Evolutionary conservation across 2,888 invertebrate species (phyloP), one percentile per base, ranked within the genome.

Genomic region (Ornithoptera priamus): DNA sequence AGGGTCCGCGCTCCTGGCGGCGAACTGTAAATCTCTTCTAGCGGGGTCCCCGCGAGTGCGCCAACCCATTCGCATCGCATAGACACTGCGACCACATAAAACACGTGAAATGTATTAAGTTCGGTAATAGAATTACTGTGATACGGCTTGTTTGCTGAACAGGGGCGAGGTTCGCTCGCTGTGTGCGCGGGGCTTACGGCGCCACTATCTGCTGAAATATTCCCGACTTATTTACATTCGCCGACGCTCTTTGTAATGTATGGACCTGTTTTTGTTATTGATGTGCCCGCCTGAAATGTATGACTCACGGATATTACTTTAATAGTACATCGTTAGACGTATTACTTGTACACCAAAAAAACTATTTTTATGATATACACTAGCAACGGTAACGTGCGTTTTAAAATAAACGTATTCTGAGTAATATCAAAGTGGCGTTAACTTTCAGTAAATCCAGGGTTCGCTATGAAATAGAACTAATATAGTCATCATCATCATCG

Each of bases 21-120:
- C 8, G 39, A 39, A 39, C 39, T 39, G 39, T 68, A 68, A 68
- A 69, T 65, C 60, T 68, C 15, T 22, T 59, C 63, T 64, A 22
- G 50, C 36, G 46, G 46, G 39, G 68, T 42, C 56, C 30, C 53
- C 57, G 42, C 12, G 36, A 53, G 56, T 53, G 36, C 20, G 39
- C 12, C 22, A 17, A 58, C 30, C 20, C 63, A 36, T 42, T 58
- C 46, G 62, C 30, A n/a, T 68, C 63, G 63, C 59, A 50, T 60
- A 20, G 63, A 60, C 46, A 62, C 65, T 50, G 30, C 57, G 39
- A n/a, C 46, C 57, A 46, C 69, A 69, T 69, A 69, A 69, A 69
- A 65, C 65, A 69, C 63, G 69, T 56, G 57, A 60, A 65, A 69
- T 65, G 65, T 70, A 66, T 70, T 66, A 70, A 69, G 65, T 70